Evolutionary conservation across 2,888 invertebrate genomes (phyloP).

Genomic region (Xylophagus ater): DNA sequence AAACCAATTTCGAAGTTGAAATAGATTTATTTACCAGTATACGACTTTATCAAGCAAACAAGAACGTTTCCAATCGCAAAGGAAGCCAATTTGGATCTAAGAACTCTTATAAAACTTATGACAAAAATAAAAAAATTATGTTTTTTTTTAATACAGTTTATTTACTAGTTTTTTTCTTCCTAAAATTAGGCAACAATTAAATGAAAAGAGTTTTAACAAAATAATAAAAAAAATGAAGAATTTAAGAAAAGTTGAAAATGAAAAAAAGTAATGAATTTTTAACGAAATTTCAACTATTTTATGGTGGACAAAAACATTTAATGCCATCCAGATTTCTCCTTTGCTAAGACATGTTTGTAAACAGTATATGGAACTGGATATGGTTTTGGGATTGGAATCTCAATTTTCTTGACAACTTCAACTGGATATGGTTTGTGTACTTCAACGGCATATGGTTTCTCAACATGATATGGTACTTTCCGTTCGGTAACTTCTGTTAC

Average conservation of each 20-base stretch:
- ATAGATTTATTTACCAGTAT: too few species aligned
- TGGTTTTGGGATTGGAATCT: slow-evolving; percentile 57
- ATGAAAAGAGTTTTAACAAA: slow-evolving; percentile 7
- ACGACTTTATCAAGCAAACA: too few species aligned
- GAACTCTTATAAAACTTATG: too few species aligned
- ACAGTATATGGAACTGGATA: slow-evolving; percentile 64
- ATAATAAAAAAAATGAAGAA: slow-evolving; percentile 10
- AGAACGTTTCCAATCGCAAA: too few species aligned
- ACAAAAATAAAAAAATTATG: too few species aligned
- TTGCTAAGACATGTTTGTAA: slow-evolving; percentile 60
- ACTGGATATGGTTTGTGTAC: slow-evolving; percentile 66
- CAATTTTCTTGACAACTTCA: slow-evolving; percentile 62
- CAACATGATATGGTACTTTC: slow-evolving; percentile 61
- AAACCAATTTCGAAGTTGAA: too few species aligned
- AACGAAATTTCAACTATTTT: slow-evolving; percentile 8
- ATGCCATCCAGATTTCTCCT: slow-evolving; percentile 33
- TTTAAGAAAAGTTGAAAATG: slow-evolving; percentile 2
- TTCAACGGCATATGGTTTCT: slow-evolving; percentile 53
- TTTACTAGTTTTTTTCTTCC: too few species aligned
- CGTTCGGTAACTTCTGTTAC: slow-evolving; percentile 62
- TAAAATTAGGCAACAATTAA: slow-evolving; percentile 19
- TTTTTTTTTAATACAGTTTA: too few species aligned
- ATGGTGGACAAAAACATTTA: slow-evolving; percentile 16
- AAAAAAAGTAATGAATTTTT: slow-evolving; percentile 1
- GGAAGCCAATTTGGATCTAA: too few species aligned